Evolutionary conservation across 2,888 invertebrate species (phyloP).

Genomic region (Pseudoips prasinana): DNA sequence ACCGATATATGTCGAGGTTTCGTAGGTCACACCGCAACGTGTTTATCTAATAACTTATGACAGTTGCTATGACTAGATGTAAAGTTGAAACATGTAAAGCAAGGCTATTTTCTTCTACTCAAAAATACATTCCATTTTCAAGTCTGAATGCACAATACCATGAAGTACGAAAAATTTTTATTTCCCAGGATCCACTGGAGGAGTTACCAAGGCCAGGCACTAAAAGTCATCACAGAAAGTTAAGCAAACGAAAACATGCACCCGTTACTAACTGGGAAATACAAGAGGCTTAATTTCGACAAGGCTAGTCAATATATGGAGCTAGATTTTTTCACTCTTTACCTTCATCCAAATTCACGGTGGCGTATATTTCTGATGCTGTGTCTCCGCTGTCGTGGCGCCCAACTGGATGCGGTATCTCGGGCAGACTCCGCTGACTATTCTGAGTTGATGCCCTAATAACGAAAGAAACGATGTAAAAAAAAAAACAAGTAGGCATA

Average conservation of each 20-base stretch:
- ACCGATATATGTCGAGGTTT: slow-evolving; percentile 19
- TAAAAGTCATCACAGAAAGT: too few relatives aligned
- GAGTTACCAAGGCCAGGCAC: too few relatives aligned
- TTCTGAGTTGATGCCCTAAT: slow-evolving; percentile 75
- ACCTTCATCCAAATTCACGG: slow-evolving; percentile 84
- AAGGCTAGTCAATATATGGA: too few relatives aligned
- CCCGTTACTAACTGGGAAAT: too few relatives aligned
- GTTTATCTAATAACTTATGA: slow-evolving; percentile 28
- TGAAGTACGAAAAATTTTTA: too few relatives aligned
- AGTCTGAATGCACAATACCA: too few relatives aligned
- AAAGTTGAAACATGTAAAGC: too few relatives aligned
- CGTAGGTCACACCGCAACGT: slow-evolving; percentile 30
- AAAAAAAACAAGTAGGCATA: background rate
- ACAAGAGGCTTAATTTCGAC: too few relatives aligned
- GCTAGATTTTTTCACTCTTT: slow-evolving; percentile 17
- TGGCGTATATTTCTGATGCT: slow-evolving; percentile 92
- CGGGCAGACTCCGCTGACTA: slow-evolving; percentile 90
- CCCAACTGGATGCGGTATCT: slow-evolving; percentile 87
- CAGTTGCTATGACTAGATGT: slow-evolving; percentile 16
- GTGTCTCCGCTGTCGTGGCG: slow-evolving; percentile 87
- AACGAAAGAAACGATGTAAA: background rate
- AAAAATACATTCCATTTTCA: too few relatives aligned
- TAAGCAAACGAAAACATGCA: too few relatives aligned
- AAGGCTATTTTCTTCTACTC: too few relatives aligned
- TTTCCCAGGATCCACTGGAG: too few relatives aligned